Percentiles rank a stretch among this genome's conserved stretches.
phyloP scores from a whole-genome alignment of 1,140 invertebrate species.

The Dryas iulia region DNA sequence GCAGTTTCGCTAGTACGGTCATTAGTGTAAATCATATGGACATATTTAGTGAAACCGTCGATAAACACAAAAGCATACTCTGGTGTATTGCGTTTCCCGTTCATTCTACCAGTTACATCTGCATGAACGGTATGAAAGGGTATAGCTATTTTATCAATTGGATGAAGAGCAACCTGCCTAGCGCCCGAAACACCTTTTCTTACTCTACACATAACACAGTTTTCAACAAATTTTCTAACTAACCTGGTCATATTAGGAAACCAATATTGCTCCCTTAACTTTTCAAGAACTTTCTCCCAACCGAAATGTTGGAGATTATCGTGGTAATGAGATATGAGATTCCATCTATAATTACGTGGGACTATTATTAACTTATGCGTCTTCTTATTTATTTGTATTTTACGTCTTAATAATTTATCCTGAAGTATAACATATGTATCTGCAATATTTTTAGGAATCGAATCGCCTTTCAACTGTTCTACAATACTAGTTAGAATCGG shows the following conservation, averaged over 20 bases:
- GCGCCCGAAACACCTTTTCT: conserved; percentile 39
- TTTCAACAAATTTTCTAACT: conserved; percentile 44
- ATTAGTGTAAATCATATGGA: background rate
- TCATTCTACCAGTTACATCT: background rate
- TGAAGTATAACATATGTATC: conserved; percentile 33
- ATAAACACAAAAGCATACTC: conserved; percentile 12
- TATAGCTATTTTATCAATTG: conserved; percentile 37
- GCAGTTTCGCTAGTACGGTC: conserved; percentile 8
- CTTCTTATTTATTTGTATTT: no score
- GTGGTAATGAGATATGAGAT: no score
- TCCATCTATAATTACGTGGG: no score
- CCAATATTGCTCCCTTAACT: no score
- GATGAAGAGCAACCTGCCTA: conserved; percentile 35
- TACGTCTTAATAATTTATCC: conserved; percentile 33
- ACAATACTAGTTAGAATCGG: conserved; percentile 20
- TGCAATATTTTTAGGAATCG: conserved; percentile 20
- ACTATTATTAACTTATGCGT: no score
- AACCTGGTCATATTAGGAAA: no score
- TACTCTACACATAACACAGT: conserved; percentile 46
- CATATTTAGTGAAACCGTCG: conserved; percentile 15
- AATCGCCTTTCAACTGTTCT: conserved; percentile 22
- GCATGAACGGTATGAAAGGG: conserved; percentile 42
- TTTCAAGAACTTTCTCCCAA: no score
- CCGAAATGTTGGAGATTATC: no score
- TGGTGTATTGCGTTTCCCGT: background rate